These are phyloP conservation scores for Lepidocyrtoides sp. DNA, from an alignment of 2,888 invertebrate genomes.

Conservation along the genomic window DNA sequence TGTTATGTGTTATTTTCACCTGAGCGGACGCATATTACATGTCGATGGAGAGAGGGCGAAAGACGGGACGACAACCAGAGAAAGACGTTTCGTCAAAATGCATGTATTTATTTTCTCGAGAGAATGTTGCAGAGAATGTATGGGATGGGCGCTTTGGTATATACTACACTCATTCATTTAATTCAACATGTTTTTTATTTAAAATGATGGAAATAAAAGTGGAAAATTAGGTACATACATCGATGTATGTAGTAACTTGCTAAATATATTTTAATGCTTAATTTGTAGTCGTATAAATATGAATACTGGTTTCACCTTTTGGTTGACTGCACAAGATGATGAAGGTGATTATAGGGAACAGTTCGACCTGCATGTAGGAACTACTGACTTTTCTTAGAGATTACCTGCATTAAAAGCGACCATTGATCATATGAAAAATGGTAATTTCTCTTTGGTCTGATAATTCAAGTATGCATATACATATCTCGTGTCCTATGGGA, in stretches of 20 bases:
- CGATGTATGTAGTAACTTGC: neutral
- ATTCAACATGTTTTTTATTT: neutral
- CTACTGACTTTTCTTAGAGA: slow-evolving; percentile 49
- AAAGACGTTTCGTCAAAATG: slow-evolving; percentile 56
- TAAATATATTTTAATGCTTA: neutral
- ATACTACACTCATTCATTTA: slow-evolving; percentile 19
- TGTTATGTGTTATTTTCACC: slow-evolving; percentile 48
- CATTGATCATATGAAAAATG: slow-evolving; percentile 28
- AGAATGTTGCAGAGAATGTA: slow-evolving; percentile 15
- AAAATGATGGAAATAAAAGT: slow-evolving; percentile 68
- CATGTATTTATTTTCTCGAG: slow-evolving; percentile 37
- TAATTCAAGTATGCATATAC: neutral
- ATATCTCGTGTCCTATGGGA: slow-evolving; percentile 45
- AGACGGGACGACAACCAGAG: slow-evolving; percentile 39
- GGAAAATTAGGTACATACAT: slow-evolving; percentile 17
- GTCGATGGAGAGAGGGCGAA: slow-evolving; percentile 18
- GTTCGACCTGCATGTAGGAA: slow-evolving; percentile 55
- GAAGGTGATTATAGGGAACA: slow-evolving; percentile 62
- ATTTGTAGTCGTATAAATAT: slow-evolving; percentile 12
- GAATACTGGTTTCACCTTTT: slow-evolving; percentile 48
- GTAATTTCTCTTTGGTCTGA: slow-evolving; percentile 8
- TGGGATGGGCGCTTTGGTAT: slow-evolving; percentile 49
- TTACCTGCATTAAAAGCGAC: neutral
- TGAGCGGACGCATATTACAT: slow-evolving; percentile 18
- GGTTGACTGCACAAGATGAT: slow-evolving; percentile 50